These are phyloP conservation scores for Labeo catla DNA, from an alignment of 2,113 vertebrate species.

Conservation along the genomic window DNA sequence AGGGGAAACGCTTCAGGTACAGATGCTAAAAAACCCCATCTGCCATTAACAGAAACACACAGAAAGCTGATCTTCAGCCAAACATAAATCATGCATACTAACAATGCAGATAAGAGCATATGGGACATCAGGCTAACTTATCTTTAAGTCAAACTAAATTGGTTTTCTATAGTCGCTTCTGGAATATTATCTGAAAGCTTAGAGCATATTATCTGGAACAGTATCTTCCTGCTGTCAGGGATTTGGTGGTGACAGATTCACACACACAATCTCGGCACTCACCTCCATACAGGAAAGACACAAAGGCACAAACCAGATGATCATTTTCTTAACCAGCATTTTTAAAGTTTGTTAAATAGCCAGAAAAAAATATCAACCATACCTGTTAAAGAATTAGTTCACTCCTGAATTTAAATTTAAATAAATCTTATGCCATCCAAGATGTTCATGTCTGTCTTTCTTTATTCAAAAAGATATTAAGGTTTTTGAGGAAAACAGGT, in stretches of 20 bases:
- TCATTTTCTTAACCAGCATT: background rate
- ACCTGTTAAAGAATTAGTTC: background rate
- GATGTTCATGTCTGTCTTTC: too few species aligned
- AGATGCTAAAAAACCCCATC: background rate
- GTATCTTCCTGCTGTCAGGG: slow-evolving; percentile 39
- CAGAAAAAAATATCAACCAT: background rate
- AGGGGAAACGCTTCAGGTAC: background rate
- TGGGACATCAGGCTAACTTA: slow-evolving; percentile 38
- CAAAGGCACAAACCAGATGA: background rate
- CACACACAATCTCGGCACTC: background rate
- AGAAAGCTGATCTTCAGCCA: background rate
- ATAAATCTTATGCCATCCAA: too few species aligned
- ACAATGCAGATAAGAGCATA: slow-evolving; percentile 39
- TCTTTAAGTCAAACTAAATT: slow-evolving; percentile 43
- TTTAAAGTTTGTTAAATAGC: background rate
- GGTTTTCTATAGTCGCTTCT: slow-evolving; percentile 28
- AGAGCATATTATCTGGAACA: slow-evolving; percentile 19
- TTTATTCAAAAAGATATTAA: too few species aligned
- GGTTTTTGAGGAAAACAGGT: too few species aligned
- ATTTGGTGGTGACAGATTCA: slow-evolving; percentile 29
- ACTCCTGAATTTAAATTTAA: too few species aligned
- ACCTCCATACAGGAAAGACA: background rate
- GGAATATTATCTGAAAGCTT: slow-evolving; percentile 39
- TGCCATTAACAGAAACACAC: background rate
- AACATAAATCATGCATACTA: slow-evolving; percentile 32